Conservation (phyloP, 2,888 invertebrate species). For the Eugnorisma glareosa region DNA sequence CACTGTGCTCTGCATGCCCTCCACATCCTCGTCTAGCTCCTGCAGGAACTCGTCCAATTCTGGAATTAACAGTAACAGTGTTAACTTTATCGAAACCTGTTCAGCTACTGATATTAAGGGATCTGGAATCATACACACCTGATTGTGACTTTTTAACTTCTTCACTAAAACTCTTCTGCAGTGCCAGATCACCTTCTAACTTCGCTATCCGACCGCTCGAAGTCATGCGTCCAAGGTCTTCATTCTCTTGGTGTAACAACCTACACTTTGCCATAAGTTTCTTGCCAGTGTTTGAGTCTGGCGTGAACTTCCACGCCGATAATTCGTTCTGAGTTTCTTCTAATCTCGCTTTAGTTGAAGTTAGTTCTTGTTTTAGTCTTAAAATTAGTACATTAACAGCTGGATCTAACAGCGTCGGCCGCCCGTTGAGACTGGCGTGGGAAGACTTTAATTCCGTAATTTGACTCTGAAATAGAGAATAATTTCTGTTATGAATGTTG, state of each 20-base stretch:
- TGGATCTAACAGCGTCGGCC: slow-evolving; percentile 95
- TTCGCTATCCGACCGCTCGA: slow-evolving; percentile 98
- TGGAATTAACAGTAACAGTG: slow-evolving; percentile 79
- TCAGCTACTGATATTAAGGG: background rate
- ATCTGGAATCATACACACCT: slow-evolving; percentile 89
- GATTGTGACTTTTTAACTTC: slow-evolving; percentile 99
- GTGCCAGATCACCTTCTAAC: slow-evolving; percentile 97
- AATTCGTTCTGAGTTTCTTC: slow-evolving; percentile 99
- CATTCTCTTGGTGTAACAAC: slow-evolving; percentile 98
- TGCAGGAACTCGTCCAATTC: slow-evolving; percentile 98
- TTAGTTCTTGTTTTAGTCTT: slow-evolving; percentile 96
- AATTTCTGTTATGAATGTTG: slow-evolving; percentile 1
- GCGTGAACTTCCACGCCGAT: slow-evolving; percentile 99
- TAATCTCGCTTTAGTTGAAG: slow-evolving; percentile 96
- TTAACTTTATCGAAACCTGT: slow-evolving; percentile 8
- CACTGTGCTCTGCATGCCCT: slow-evolving; percentile 99
- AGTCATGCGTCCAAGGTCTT: slow-evolving; percentile 98
- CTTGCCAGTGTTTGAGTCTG: slow-evolving; percentile 99
- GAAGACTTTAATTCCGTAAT: slow-evolving; percentile 97
- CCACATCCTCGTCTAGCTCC: slow-evolving; percentile 99
- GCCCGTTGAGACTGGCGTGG: slow-evolving; percentile 95
- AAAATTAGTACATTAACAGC: slow-evolving; percentile 98
- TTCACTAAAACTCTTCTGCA: slow-evolving; percentile 98
- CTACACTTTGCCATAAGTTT: slow-evolving; percentile 99
- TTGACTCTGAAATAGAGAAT: slow-evolving; percentile 93